Conservation (phyloP, 1,140 invertebrate genomes). For the Whitmania pigra region DNA sequence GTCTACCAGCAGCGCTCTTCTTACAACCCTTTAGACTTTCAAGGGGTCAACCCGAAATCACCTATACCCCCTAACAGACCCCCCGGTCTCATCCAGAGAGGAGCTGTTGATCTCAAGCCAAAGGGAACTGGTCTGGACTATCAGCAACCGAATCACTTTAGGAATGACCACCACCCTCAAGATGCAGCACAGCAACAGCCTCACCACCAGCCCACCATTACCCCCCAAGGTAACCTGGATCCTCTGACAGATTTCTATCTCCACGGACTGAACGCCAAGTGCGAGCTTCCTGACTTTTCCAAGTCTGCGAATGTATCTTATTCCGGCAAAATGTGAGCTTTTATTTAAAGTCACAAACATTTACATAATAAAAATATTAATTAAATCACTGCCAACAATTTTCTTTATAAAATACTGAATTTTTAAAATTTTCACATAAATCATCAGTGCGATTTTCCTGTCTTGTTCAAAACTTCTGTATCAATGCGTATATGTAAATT, state of each 20-base stretch:
- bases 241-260: conserved; percentile 10
- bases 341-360: too few species aligned
- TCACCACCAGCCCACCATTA: background rate
- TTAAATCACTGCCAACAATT: too few species aligned
- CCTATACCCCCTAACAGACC: background rate
- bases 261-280: conserved; percentile 6
- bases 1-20: conserved; percentile 12
- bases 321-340: too few species aligned
- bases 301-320: too few species aligned
- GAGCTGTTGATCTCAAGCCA: background rate
- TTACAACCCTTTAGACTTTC: conserved; percentile 7
- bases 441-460: too few species aligned
- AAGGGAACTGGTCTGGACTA: background rate
- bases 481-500: too few species aligned
- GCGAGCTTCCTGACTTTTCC: background rate
- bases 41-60: background rate
- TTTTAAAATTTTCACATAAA: too few species aligned
- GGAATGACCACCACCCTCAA: background rate
- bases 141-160: background rate
- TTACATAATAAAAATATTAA: too few species aligned
- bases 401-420: too few species aligned
- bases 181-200: background rate
- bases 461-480: too few species aligned
- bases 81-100: background rate
- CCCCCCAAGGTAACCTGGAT: background rate